phyloP scores from a whole-genome alignment of 2,797 vertebrate species.

The Odontamblyopus lacepedii region DNA sequence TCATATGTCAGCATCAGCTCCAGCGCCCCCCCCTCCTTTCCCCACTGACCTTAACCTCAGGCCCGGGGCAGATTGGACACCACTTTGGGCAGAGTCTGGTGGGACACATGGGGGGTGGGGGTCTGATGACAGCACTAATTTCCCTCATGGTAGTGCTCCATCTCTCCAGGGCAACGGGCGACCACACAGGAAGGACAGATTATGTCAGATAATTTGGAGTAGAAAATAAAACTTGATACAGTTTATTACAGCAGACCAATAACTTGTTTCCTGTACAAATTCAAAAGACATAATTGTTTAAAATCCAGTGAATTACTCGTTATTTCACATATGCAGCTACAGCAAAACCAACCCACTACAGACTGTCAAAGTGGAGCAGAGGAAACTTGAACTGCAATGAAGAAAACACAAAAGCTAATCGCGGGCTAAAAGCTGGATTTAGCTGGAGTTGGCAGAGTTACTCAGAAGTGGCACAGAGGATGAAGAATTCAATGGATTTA shows the following conservation, averaged over 20 bases:
- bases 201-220: not conserved
- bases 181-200: conserved; percentile 10
- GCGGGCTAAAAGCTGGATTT: no score
- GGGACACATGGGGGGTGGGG: not conserved
- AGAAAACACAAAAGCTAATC: no score
- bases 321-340: not conserved
- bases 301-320: not conserved
- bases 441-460: no score
- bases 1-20: conserved; percentile 15
- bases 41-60: conserved; percentile 19
- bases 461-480: no score
- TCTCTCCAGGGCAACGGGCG: conserved; percentile 18
- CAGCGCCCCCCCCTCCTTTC: conserved; percentile 21
- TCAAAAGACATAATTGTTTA: not conserved
- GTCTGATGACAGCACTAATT: conserved; percentile 33
- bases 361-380: no score
- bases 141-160: conserved; percentile 13
- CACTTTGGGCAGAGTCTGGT: conserved; percentile 8
- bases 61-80: conserved; percentile 15
- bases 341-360: no score
- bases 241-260: not conserved
- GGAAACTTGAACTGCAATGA: no score
- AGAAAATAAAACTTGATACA: not conserved
- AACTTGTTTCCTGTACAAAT: not conserved
- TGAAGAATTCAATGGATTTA: no score